Conservation (phyloP, 2,797 vertebrate species). For the Mormyrops boulengeri region DNA sequence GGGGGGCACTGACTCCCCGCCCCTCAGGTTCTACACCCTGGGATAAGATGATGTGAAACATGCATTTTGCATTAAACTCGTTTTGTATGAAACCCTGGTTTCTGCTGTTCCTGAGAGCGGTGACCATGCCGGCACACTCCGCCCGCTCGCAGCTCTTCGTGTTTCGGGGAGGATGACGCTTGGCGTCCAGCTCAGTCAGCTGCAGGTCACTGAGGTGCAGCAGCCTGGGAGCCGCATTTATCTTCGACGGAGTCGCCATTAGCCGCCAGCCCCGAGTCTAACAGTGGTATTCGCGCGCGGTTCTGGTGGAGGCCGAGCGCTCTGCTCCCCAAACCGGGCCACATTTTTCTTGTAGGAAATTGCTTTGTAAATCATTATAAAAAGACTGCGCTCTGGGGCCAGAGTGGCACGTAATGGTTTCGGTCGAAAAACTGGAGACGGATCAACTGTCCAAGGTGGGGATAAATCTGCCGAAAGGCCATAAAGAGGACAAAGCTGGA, state of each 20-base stretch:
- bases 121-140: neutral
- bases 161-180: neutral
- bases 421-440: constrained; percentile 20
- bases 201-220: constrained; percentile 35
- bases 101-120: neutral
- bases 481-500: constrained; percentile 22
- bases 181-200: neutral
- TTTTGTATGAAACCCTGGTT: neutral
- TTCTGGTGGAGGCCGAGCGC: constrained; percentile 36
- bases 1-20: neutral
- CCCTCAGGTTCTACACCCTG: no score
- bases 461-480: constrained; percentile 24
- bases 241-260: constrained; percentile 30
- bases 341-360: constrained; percentile 43
- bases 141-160: neutral
- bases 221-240: constrained; percentile 36
- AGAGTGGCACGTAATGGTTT: constrained; percentile 26
- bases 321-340: constrained; percentile 42
- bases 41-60: no score
- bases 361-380: constrained; percentile 51
- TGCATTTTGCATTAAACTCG: neutral
- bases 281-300: constrained; percentile 35
- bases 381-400: constrained; percentile 28
- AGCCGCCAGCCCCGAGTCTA: constrained; percentile 35
- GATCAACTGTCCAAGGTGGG: constrained; percentile 7